Base-by-base conservation (phyloP, 2,113 vertebrate genomes). In the Alaudala cheleensis region DNA sequence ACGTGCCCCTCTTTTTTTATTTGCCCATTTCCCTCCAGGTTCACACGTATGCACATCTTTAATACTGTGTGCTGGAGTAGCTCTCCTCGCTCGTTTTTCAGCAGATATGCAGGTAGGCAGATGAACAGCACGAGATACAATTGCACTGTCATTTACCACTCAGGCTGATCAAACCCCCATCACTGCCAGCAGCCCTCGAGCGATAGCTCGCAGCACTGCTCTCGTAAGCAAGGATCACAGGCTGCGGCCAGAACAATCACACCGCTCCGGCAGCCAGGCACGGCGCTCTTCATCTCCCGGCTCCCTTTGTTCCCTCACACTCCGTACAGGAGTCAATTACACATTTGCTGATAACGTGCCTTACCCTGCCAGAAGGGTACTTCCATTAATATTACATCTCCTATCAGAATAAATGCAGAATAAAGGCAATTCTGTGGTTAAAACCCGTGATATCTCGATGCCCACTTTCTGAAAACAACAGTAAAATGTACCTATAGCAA, bases 251-350 rank as follows among this genome's bases (percentile, higher is more conserved):
- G 67, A 82, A 77, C 28, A 22, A 74, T 56, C 14, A 1, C 22
- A 2, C 14, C 2, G 11, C 79, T 77, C 81, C 6, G n/a, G 64
- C 40, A 95, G 70, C 45, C 58, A 57, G 57, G 49, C 58, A 40
- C 44, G 14, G 47, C 54, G 29, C 79, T 93, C 90, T 90, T 65
- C 33, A 92, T 95, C 88, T 90, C 51, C 44, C 19, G 33, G 74
- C n/a, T 92, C 42, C 54, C 56, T 90, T 96, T 95, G 66, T 88
- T 90, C 67, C 54, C 88, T 80, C 76, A 77, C 21, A 77, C 72
- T 82, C 10, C 0, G 3, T 17, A 42, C 37, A 93, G 71, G 88
- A 90, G 82, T 70, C 88, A 92, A 82, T 92, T 93, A 88, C n/a
- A 31, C 66, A 80, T 88, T 82, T 90, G 40, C 58, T 70, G 93